These are phyloP conservation scores for Sus scrofa DNA, from an alignment of 2,113 vertebrate species.

Conservation along the genomic window T2T-Sscrofa CM000813.6:32668001-32668500, in stretches of 20 bases:
- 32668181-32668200: too few species aligned
- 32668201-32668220: too few species aligned
- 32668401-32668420: neutral
- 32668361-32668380: neutral
- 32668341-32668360: neutral
- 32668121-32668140: too few species aligned
- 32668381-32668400: neutral
- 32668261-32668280: too few species aligned
- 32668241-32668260: too few species aligned
- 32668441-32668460: neutral
- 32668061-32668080: neutral
- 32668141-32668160: too few species aligned
- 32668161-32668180: too few species aligned
- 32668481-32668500: too few species aligned
- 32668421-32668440: slow-evolving; percentile 32
- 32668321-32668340: neutral
- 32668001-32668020: neutral
- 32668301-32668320: neutral
- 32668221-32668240: too few species aligned
- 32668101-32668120: too few species aligned
- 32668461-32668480: neutral
- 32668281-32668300: neutral
- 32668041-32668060: neutral
- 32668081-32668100: too few species aligned
- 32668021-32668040: neutral